Conservation (phyloP, 2,888 invertebrate species). For the Augiades crinisus region DNA sequence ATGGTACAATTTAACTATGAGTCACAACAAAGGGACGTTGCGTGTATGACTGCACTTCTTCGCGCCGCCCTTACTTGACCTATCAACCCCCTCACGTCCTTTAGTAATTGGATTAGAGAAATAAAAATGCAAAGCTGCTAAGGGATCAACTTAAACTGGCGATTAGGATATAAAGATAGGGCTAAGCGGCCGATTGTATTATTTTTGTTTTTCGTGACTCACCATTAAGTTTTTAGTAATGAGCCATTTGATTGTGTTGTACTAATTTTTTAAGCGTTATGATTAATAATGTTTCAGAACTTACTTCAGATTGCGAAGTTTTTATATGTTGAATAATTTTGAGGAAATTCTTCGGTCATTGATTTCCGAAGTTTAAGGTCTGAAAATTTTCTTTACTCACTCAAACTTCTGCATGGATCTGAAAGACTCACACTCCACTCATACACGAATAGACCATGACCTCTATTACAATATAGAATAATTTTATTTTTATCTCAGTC, state of each 20-base stretch:
- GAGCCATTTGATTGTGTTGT: background rate
- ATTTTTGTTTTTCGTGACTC: constrained; percentile 35
- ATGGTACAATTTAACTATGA: constrained; percentile 41
- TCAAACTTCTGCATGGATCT: too few relatives aligned
- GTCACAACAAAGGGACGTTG: constrained; percentile 50
- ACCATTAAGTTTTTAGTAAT: constrained; percentile 15
- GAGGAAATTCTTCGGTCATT: too few relatives aligned
- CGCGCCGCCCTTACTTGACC: constrained; percentile 45
- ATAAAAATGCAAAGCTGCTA: constrained; percentile 35
- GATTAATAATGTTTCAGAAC: too few relatives aligned
- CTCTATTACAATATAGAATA: too few relatives aligned
- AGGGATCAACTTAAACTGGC: constrained; percentile 41
- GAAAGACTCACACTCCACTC: too few relatives aligned
- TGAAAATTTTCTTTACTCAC: too few relatives aligned
- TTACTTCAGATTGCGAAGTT: too few relatives aligned
- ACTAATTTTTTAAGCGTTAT: too few relatives aligned
- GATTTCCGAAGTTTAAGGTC: too few relatives aligned
- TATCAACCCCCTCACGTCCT: constrained; percentile 39
- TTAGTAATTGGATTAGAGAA: constrained; percentile 43
- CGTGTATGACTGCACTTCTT: constrained; percentile 52
- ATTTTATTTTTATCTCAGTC: too few relatives aligned
- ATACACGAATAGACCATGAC: too few relatives aligned
- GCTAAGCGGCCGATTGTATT: constrained; percentile 37
- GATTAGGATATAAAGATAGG: constrained; percentile 38
- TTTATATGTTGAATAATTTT: too few relatives aligned